Percentiles rank a stretch among this genome's conserved stretches.
These are phyloP conservation scores for Antennarius striatus DNA, from an alignment of 2,113 vertebrate species.

Conservation along the genomic window DNA sequence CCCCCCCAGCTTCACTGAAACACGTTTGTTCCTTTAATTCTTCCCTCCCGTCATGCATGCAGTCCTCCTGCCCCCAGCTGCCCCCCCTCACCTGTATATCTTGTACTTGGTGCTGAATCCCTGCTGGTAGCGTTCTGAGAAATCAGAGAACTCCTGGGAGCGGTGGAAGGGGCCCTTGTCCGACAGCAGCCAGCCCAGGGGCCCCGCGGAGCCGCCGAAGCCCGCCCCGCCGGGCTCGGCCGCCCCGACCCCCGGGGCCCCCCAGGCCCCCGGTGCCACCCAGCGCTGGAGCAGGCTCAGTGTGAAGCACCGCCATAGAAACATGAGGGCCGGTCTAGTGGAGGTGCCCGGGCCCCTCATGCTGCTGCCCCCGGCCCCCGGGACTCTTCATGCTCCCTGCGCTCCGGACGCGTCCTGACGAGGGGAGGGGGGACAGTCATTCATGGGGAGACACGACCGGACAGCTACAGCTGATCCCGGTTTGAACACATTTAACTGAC, in stretches of 20 bases:
- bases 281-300: constrained; percentile 96
- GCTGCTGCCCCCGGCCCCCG: constrained; percentile 92
- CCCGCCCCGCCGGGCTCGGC: constrained; percentile 80
- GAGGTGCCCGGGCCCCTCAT: constrained; percentile 95
- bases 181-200: constrained; percentile 83
- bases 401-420: constrained; percentile 68
- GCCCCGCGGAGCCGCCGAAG: constrained; percentile 81
- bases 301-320: constrained; percentile 96
- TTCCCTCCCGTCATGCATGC: background rate
- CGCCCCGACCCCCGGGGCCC: constrained; percentile 75
- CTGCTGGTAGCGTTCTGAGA: constrained; percentile 83
- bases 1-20: too few relatives aligned
- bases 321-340: constrained; percentile 96
- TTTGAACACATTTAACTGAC: too few relatives aligned
- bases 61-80: background rate
- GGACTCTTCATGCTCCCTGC: constrained; percentile 92
- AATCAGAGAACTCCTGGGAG: constrained; percentile 84
- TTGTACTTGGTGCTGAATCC: constrained; percentile 86
- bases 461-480: background rate
- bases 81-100: constrained; percentile 81
- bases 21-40: too few relatives aligned
- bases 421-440: too few relatives aligned
- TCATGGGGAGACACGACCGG: background rate
- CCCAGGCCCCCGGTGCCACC: constrained; percentile 78
- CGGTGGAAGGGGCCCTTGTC: constrained; percentile 85